A percentile compares a stretch with the other conserved stretches of the same genome.
Conservation (phyloP, 2,113 vertebrate species). For the Carettochelys insculpta region DNA sequence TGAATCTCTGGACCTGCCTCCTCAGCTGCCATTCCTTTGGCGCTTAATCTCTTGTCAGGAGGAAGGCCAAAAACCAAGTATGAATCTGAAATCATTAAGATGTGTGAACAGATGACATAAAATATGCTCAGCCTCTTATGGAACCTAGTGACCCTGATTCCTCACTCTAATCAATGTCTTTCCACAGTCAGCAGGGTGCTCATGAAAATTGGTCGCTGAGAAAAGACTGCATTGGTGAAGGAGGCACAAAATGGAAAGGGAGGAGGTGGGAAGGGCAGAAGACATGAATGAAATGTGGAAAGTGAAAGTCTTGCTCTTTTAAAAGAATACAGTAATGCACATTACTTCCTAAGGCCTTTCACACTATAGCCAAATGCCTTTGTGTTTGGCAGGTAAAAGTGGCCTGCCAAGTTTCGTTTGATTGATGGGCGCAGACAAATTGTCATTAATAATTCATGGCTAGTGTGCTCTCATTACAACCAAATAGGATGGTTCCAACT, state of each 20-base stretch:
- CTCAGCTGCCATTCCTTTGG: constrained; percentile 50
- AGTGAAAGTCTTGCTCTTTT: background rate
- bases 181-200: constrained; percentile 3
- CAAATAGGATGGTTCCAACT: background rate
- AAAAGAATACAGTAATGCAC: background rate
- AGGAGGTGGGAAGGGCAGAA: background rate
- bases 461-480: background rate
- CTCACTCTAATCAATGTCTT: background rate
- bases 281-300: background rate
- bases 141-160: constrained; percentile 33
- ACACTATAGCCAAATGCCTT: background rate
- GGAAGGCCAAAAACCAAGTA: constrained; percentile 40
- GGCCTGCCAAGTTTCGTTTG: background rate
- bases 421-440: constrained; percentile 5
- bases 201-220: background rate
- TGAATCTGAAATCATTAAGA: constrained; percentile 53
- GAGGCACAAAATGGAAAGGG: background rate
- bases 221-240: background rate
- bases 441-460: constrained; percentile 51
- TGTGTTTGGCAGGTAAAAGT: constrained; percentile 5
- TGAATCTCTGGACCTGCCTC: constrained; percentile 49
- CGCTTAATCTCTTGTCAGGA: constrained; percentile 35
- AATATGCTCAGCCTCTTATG: constrained; percentile 40
- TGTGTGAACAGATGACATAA: constrained; percentile 57
- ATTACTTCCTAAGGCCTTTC: constrained; percentile 19